Evolutionary conservation across 2,113 vertebrate genomes (phyloP), one percentile per base, ranked within the genome.

Genomic region (Hyla sarda): DNA sequence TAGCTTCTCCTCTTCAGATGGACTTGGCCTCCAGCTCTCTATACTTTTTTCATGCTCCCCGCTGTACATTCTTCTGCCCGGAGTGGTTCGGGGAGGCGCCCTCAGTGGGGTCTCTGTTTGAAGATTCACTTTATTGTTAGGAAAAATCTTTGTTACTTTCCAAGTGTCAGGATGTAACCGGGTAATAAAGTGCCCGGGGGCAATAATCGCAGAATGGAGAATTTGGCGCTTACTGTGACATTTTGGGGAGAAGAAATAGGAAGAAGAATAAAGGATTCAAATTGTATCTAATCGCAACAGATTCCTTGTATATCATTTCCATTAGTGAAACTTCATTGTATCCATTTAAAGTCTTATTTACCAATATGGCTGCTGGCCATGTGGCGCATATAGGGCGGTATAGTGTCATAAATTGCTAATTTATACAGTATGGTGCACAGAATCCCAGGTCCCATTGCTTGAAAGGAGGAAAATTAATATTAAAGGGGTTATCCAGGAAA

Each of bases 21-120:
- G 28, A 34, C 34, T 30, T 76, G 16, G 52, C 83, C 83, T 76
- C 72, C 25, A 47, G 72, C 54, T 21, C 41, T 76, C 10, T 25
- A 0, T 23, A 3, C 12, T 25, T 23, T 37, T n/a, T 13, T 75
- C 41, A 11, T 76, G n/a, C 25, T 41, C 34, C n/a, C 34, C n/a
- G 3, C 52, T 62, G 82, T 48, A 45, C 1, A 30, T 76, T 37
- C 17, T 62, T 34, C 71, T 74, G 11, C 50, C 21, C 41, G 30
- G 32, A 12, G 82, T 6, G 21, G 69, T 30, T 75, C 54, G 21
- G 34, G 32, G 52, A 75, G 34, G 52, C 60, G 54, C 47, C 37
- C 54, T 47, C 82, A 25, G 32, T 1, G 4, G 11, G 12, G 16
- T 37, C 16, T 32, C 50, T 82, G 17, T 74, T 54, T 19, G 69